Evolutionary conservation across 2,113 vertebrate genomes (phyloP), one percentile per base, ranked within the genome.

Genomic region (Gymnocephalus cernua): DNA sequence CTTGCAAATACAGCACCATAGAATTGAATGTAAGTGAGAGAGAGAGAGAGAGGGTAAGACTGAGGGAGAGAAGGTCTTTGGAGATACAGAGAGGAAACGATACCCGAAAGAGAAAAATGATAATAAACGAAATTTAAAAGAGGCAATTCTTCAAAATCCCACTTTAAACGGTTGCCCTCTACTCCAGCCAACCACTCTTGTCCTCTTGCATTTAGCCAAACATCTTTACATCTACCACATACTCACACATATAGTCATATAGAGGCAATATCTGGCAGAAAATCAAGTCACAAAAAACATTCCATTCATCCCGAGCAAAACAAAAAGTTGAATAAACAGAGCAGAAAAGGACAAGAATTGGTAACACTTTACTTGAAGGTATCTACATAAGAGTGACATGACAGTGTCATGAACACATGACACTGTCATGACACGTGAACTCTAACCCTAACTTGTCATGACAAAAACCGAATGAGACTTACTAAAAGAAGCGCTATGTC

Each of bases 231-330:
- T 83, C 50, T 12, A 84, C 77, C 67, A 3, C 76, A 76, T 61
- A 44, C 45, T 80, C 59, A 65, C 50, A 61, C 3, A 69, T 9
- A 67, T 12, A 35, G 58, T 50, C 53, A 70, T 53, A 61, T n/a
- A 27, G 16, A 69, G 74, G 58, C 56, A 51, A 66, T 44, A 68
- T 53, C 56, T 41, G 62, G 77, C 67, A 41, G 45, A 29, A 64
- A 87, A 54, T 51, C 18, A 41, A 68, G 25, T 68, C 69, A 62
- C n/a, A 59, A 67, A 57, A 86, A 61, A 58, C 77, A 79, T 85
- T 82, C 73, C 87, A 23, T 47, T 80, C 54, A 82, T 70, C 50
- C 45, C 4, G 2, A 48, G 14, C 29, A 62, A 76, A 74, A 54
- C 18, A 58, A 19, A 66, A 62, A 13, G 8, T n/a, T 54, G 51